A percentile compares a stretch with the other conserved stretches of the same genome.
These are phyloP conservation scores for Pristionchus maxplancki DNA, from an alignment of 2,888 invertebrate species.

Conservation along the genomic window DNA sequence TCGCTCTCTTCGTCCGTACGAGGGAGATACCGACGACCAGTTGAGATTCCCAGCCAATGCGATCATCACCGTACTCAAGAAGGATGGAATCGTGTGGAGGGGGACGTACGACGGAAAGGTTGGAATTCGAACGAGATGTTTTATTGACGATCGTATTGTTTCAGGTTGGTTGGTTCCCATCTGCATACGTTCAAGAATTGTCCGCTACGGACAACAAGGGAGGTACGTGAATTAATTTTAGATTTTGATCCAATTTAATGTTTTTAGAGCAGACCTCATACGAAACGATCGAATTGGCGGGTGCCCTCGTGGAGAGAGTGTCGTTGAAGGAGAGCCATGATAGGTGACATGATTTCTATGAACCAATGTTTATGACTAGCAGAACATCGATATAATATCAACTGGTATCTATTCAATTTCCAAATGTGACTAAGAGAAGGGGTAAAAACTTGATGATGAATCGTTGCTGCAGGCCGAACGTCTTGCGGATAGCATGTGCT, in stretches of 20 bases:
- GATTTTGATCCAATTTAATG: neutral
- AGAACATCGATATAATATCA: neutral
- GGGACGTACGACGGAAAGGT: conserved; percentile 62
- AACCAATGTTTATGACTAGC: no score
- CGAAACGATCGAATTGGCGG: conserved; percentile 73
- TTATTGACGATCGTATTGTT: neutral
- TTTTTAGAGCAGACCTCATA: conserved; percentile 64
- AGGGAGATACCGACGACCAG: conserved; percentile 90
- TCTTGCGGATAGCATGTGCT: conserved; percentile 68
- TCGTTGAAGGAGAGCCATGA: neutral
- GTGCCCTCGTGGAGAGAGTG: conserved; percentile 67
- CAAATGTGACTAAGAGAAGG: no score
- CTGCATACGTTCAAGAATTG: conserved; percentile 71
- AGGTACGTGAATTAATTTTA: neutral
- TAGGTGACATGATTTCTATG: no score
- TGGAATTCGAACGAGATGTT: no score
- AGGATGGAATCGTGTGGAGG: conserved; percentile 81
- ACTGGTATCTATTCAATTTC: no score
- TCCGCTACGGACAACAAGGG: neutral
- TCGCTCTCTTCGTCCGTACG: conserved; percentile 84
- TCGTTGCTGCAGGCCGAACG: conserved; percentile 60
- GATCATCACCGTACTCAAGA: conserved; percentile 92
- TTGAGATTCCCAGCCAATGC: conserved; percentile 94
- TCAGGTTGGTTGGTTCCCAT: conserved; percentile 70
- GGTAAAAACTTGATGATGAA: no score